These are phyloP conservation scores for Stenodema calcarata DNA, from an alignment of 2,888 invertebrate species.

Conservation along the genomic window DNA sequence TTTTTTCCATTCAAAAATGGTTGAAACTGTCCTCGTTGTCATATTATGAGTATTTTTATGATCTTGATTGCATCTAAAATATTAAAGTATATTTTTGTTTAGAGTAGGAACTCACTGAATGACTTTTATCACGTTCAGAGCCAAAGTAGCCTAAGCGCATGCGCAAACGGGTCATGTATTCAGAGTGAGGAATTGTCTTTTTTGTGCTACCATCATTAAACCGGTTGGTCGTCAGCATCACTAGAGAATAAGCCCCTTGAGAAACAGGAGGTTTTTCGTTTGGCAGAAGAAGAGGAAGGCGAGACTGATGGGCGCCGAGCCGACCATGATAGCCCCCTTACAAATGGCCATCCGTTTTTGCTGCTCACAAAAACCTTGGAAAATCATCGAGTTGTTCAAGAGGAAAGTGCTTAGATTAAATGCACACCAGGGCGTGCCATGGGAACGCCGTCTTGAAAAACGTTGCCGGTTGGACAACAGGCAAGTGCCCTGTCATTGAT, in stretches of 20 bases:
- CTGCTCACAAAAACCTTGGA: background rate
- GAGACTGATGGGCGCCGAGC: background rate
- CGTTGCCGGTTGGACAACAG: background rate
- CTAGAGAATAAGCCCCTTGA: background rate
- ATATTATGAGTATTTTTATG: too few relatives aligned
- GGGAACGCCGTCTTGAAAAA: background rate
- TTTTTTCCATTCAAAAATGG: too few relatives aligned
- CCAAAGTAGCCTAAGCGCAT: too few relatives aligned
- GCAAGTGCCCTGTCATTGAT: too few relatives aligned
- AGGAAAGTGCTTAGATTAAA: background rate
- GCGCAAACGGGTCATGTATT: too few relatives aligned
- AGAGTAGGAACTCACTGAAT: too few relatives aligned
- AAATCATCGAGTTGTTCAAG: constrained; percentile 3
- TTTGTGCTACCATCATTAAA: background rate
- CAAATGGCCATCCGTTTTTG: background rate
- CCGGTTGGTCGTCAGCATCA: background rate
- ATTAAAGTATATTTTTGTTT: too few relatives aligned
- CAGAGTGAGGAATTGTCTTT: too few relatives aligned
- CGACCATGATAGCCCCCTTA: background rate
- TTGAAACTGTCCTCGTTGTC: too few relatives aligned
- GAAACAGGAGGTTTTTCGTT: background rate
- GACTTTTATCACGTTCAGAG: too few relatives aligned
- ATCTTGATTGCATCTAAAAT: too few relatives aligned
- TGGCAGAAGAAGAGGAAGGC: background rate
- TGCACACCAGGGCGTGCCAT: background rate